Percentiles rank a stretch among this genome's conserved stretches.
Conservation (phyloP, 2,113 vertebrate species). For the Sciurus niger region DNA sequence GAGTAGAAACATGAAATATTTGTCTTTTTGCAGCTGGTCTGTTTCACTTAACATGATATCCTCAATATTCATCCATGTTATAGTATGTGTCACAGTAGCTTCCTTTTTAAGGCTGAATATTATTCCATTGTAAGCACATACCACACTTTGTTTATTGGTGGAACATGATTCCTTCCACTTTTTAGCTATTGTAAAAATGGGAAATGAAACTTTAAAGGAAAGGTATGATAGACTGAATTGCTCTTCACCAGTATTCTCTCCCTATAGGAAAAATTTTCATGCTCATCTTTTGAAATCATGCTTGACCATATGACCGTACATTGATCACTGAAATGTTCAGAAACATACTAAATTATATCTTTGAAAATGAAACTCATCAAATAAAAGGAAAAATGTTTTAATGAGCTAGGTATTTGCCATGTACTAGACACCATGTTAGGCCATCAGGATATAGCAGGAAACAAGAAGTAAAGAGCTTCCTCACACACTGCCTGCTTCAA, state of each 20-base stretch:
- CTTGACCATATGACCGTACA: neutral
- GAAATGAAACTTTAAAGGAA: conserved; percentile 43
- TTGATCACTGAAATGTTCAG: neutral
- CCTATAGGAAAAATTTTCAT: neutral
- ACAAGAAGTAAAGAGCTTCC: neutral
- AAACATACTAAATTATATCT: neutral
- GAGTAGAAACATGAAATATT: neutral
- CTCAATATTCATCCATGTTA: neutral
- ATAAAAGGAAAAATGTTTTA: neutral
- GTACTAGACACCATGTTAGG: neutral
- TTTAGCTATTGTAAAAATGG: neutral
- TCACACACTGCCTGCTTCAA: neutral
- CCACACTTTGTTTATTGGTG: neutral
- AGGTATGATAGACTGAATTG: neutral
- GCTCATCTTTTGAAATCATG: neutral
- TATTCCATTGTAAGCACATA: neutral
- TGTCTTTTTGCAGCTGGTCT: neutral
- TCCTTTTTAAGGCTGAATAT: too few relatives aligned
- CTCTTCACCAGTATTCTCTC: neutral
- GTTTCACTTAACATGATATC: neutral
- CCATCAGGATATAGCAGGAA: neutral
- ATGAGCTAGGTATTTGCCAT: neutral
- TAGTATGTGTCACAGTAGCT: neutral
- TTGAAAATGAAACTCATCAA: conserved; percentile 30
- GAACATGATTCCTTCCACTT: neutral